Percentiles rank a stretch among this genome's conserved stretches.
Conservation (phyloP, 2,888 invertebrate genomes). For the Bhutanitis thaidina region DNA sequence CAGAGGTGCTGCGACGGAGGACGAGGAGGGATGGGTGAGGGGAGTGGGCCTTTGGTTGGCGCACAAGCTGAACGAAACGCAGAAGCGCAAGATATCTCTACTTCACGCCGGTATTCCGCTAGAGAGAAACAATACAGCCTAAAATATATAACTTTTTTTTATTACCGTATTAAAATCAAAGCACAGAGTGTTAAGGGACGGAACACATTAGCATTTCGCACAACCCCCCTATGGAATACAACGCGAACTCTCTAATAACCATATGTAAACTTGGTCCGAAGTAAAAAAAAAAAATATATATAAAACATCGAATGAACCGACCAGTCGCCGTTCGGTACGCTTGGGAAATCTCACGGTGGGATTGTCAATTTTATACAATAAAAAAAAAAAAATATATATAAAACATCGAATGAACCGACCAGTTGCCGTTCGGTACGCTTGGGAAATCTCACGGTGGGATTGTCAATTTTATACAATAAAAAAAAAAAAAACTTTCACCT, state of each 20-base stretch:
- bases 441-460: constrained; percentile 24
- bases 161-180: too few relatives aligned
- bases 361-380: constrained; percentile 16
- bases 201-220: too few relatives aligned
- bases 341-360: constrained; percentile 24
- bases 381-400: constrained; percentile 1
- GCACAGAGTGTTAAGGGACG: too few relatives aligned
- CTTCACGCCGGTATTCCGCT: too few relatives aligned
- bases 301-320: neutral
- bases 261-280: constrained; percentile 4
- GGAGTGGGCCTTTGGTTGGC: too few relatives aligned
- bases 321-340: constrained; percentile 11
- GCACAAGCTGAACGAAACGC: too few relatives aligned
- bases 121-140: too few relatives aligned
- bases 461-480: constrained; percentile 21
- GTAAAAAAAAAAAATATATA: too few relatives aligned
- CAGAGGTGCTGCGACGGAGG: too few relatives aligned
- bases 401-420: neutral
- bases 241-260: neutral
- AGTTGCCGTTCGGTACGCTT: constrained; percentile 7
- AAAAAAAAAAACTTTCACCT: neutral
- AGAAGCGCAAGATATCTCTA: too few relatives aligned
- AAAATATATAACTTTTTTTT: too few relatives aligned
- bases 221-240: constrained; percentile 4
- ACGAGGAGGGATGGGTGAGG: too few relatives aligned